Base-by-base conservation (phyloP, 2,888 invertebrate genomes). In the Platycnemis pennipes region DNA sequence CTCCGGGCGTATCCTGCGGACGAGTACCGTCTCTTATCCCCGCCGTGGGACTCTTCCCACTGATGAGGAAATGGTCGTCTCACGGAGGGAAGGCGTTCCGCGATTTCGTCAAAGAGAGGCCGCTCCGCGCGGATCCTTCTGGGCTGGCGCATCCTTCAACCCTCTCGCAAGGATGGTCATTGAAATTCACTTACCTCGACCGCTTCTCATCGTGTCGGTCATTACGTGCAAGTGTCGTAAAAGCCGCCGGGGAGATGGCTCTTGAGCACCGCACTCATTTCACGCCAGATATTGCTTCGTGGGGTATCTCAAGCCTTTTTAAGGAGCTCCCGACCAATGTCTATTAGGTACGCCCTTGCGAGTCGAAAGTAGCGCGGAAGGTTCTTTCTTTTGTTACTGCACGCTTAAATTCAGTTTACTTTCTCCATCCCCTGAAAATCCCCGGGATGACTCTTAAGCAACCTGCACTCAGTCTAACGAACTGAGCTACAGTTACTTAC, bases 171-270 rank as follows among this genome's bases (percentile, higher is more conserved):
- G 16, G 11, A 16, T 16, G 13, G 37, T 16, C 37, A 37, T 37
- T 77, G 5, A n/a, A 77, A 77, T 77, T 77, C 77, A 31, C 77
- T 77, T 22, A 26, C 1, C 16, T 22, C 26, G 63, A 63, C 63
- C 63, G 63, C 63, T 63, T 63, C 63, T 22, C n/a, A 63, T n/a
- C 63, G 63, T 63, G 63, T 63, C 63, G 63, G 63, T 63, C 63
- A 63, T 63, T 63, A 63, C 26, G 63, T n/a, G n/a, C 19, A 26
- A 63, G 63, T 63, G 63, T 63, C 63, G 63, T 63, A 63, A 63
- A 63, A 63, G 49, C 49, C 49, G 19, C 49, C 49, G 49, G 26
- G 63, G n/a, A 26, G 63, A 22, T 63, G 7, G 63, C 26, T 63
- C 63, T 63, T 63, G 26, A 63, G n/a, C n/a, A 63, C 1, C 63